A percentile compares a stretch with the other conserved stretches of the same genome.
Conservation (phyloP, 2,113 vertebrate species). For the rabbit (Oryctolagus cuniculus) region mOryCun1.1 NC_091436.1:101298001-101298500, state of each 20-base stretch:
- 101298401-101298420: not conserved
- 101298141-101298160: not conserved
- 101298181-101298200: no score
- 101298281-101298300: not conserved
- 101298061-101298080: conserved; percentile 68
- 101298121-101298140: conserved; percentile 39
- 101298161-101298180: not conserved
- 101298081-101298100: conserved; percentile 70
- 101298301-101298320: not conserved
- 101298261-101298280: not conserved
- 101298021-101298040: conserved; percentile 83
- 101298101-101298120: conserved; percentile 57
- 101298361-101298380: conserved; percentile 45
- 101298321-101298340: conserved; percentile 16
- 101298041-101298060: conserved; percentile 61
- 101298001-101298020: conserved; percentile 70
- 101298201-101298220: no score
- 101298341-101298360: conserved; percentile 9
- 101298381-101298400: not conserved
- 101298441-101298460: conserved; percentile 29
- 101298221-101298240: no score
- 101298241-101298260: no score
- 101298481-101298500: conserved; percentile 36
- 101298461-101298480: conserved; percentile 44
- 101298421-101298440: not conserved